A percentile compares a stretch with the other conserved stretches of the same genome.
Conservation (phyloP, 2,797 vertebrate species). For the Hemibagrus guttatus region DNA sequence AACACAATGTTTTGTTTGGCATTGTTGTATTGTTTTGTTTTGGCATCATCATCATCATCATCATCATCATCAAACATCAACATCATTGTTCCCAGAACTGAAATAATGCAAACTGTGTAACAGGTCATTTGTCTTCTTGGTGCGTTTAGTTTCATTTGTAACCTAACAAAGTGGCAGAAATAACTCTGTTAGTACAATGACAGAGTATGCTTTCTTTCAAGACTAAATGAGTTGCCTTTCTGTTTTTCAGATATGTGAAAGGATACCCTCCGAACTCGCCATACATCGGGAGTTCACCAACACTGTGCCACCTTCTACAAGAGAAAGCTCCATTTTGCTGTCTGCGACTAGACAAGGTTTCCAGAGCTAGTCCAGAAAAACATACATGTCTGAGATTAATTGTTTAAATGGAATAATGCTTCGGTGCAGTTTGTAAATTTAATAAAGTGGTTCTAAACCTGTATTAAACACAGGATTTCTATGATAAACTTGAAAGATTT, state of each 20-base stretch:
- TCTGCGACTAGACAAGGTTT: slow-evolving; percentile 91
- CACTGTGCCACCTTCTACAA: slow-evolving; percentile 90
- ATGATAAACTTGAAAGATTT: not conserved
- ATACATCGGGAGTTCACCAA: slow-evolving; percentile 96
- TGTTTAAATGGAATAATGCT: not conserved
- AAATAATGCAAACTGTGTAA: not conserved
- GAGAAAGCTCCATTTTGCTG: slow-evolving; percentile 94
- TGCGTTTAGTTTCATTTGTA: not conserved
- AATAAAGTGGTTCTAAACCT: not conserved
- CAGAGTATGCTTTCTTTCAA: not conserved
- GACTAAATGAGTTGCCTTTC: not conserved
- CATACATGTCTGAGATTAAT: not conserved
- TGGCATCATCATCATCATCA: not conserved
- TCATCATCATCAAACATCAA: not conserved
- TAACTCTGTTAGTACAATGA: not conserved
- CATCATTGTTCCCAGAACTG: not conserved
- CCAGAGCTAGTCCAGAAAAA: not conserved
- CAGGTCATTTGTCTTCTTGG: not conserved
- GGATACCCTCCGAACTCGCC: slow-evolving; percentile 97
- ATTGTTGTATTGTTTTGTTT: not conserved
- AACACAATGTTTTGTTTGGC: not conserved
- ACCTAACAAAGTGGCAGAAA: not conserved
- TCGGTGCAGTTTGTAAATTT: not conserved
- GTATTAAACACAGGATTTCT: not conserved
- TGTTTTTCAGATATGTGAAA: slow-evolving; percentile 85